Evolutionary conservation across 2,888 invertebrate genomes (phyloP).

Genomic region (Neoitamus cyanurus): DNA sequence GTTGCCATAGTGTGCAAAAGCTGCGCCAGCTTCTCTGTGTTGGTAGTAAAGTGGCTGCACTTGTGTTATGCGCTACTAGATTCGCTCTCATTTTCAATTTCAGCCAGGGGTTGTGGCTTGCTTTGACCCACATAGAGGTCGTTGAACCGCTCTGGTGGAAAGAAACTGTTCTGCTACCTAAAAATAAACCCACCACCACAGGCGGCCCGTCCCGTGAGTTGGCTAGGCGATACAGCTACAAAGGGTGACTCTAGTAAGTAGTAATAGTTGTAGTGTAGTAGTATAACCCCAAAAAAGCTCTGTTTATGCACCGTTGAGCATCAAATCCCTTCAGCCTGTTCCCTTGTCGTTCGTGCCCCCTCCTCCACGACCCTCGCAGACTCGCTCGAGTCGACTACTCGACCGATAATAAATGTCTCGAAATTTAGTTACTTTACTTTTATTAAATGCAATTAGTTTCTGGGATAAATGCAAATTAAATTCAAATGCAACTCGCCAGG

Average conservation of each 20-base stretch:
- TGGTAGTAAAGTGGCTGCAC: background rate
- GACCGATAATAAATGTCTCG: conserved; percentile 22
- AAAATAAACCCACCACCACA: conserved; percentile 31
- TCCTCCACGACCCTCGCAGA: background rate
- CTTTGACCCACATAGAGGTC: conserved; percentile 65
- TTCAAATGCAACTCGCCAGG: conserved; percentile 29
- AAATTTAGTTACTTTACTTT: conserved; percentile 34
- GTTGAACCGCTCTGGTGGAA: conserved; percentile 56
- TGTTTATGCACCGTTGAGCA: background rate
- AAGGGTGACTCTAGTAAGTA: background rate
- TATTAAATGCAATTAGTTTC: conserved; percentile 40
- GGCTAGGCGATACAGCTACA: background rate
- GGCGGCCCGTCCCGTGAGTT: background rate
- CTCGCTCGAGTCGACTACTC: background rate
- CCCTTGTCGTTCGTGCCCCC: background rate
- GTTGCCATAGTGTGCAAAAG: background rate
- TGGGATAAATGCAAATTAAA: conserved; percentile 42
- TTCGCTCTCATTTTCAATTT: conserved; percentile 55
- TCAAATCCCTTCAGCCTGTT: background rate
- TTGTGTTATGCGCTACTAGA: conserved; percentile 16
- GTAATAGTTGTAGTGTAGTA: background rate
- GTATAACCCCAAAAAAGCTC: background rate
- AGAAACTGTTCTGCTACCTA: conserved; percentile 20
- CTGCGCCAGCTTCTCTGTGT: background rate
- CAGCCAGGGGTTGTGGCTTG: conserved; percentile 64